phyloP scores from a whole-genome alignment of 2,888 invertebrate genomes.

The Brachyptera risi region DNA sequence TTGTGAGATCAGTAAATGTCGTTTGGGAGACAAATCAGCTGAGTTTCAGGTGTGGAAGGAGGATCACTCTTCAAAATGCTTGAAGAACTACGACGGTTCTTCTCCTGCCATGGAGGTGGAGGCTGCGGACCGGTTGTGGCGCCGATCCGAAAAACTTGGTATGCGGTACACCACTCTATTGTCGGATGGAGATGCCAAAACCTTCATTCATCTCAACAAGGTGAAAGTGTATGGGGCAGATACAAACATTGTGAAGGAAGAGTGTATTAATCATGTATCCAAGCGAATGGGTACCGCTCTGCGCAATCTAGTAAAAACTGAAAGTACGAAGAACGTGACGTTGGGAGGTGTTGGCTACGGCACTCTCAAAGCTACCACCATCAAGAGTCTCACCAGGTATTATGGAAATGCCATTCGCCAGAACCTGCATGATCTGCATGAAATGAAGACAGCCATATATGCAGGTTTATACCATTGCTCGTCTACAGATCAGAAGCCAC shows the following conservation, averaged over 20 bases:
- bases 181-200: conserved; percentile 24
- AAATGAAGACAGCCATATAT: conserved; percentile 33
- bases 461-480: conserved; percentile 27
- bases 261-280: conserved; percentile 29
- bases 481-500: conserved; percentile 30
- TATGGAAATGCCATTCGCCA: conserved; percentile 39
- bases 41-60: conserved; percentile 32
- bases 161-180: conserved; percentile 24
- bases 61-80: conserved; percentile 29
- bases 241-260: conserved; percentile 20
- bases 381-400: conserved; percentile 38
- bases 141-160: conserved; percentile 19
- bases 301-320: conserved; percentile 11
- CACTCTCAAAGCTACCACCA: conserved; percentile 27
- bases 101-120: conserved; percentile 32
- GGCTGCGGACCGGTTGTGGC: conserved; percentile 26
- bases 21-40: conserved; percentile 28
- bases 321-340: conserved; percentile 18
- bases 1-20: conserved; percentile 26
- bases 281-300: conserved; percentile 24
- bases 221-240: conserved; percentile 8
- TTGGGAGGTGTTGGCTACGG: conserved; percentile 22
- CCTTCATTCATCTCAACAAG: conserved; percentile 18
- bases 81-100: conserved; percentile 30
- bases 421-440: conserved; percentile 36